phyloP scores from a whole-genome alignment of 2,888 invertebrate species.

The Thumatha senex region DNA sequence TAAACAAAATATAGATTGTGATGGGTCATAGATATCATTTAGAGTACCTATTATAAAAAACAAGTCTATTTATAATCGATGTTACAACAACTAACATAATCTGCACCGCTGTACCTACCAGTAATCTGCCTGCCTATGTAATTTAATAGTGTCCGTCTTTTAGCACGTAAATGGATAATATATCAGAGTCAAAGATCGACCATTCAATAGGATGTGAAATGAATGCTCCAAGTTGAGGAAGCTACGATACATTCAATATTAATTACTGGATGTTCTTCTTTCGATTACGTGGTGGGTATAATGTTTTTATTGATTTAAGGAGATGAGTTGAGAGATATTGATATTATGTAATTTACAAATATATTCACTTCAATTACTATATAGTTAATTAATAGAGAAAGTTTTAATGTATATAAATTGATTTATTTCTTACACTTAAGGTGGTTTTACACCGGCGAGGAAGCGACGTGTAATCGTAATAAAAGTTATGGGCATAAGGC shows the following conservation, averaged over 20 bases:
- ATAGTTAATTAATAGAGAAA: too few relatives aligned
- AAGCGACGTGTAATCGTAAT: not conserved
- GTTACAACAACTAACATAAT: not conserved
- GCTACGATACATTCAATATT: constrained; percentile 39
- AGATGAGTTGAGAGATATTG: not conserved
- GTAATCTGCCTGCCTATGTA: not conserved
- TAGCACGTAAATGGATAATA: constrained; percentile 60
- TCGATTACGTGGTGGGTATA: not conserved
- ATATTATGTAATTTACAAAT: not conserved
- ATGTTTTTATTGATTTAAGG: constrained; percentile 3
- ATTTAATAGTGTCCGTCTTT: constrained; percentile 53
- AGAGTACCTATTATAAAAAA: too few relatives aligned
- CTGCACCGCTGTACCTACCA: not conserved
- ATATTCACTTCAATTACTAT: too few relatives aligned
- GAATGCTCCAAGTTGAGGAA: constrained; percentile 57
- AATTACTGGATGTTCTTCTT: constrained; percentile 28
- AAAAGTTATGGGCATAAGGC: not conserved
- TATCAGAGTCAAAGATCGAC: constrained; percentile 59
- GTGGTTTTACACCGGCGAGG: too few relatives aligned
- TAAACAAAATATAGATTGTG: too few relatives aligned
- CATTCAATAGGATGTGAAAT: constrained; percentile 63
- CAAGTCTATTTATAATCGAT: too few relatives aligned
- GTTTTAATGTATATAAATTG: too few relatives aligned
- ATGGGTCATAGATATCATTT: too few relatives aligned
- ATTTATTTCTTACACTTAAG: too few relatives aligned